Percentiles rank a stretch among this genome's conserved stretches.
Conservation (phyloP, 2,113 vertebrate species). For the Syngnathus scovelli region DNA sequence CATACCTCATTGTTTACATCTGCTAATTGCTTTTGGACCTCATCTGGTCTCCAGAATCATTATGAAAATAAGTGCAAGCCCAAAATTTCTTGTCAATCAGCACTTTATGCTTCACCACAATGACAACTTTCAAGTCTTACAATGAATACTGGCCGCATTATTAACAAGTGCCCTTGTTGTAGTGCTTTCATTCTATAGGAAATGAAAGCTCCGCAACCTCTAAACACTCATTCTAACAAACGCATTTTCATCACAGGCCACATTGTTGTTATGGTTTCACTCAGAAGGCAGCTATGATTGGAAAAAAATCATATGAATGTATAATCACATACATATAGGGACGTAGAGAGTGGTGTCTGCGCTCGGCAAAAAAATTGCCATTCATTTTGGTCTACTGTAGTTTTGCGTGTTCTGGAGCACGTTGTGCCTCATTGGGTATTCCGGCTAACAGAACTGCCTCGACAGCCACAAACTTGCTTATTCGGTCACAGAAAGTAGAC, state of each 20-base stretch:
- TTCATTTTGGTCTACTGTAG: too few species aligned
- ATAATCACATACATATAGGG: too few species aligned
- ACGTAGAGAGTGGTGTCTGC: too few species aligned
- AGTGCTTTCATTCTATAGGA: conserved; percentile 69
- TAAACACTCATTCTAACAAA: neutral
- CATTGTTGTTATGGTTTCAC: neutral
- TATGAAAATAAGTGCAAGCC: conserved; percentile 66
- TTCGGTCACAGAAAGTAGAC: too few species aligned
- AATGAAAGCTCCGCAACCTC: conserved; percentile 55
- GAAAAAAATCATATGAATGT: too few species aligned
- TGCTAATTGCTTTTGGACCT: conserved; percentile 72
- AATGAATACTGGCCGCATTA: conserved; percentile 73
- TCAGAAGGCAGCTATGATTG: too few species aligned
- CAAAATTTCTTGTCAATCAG: conserved; percentile 68
- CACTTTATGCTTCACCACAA: conserved; percentile 63
- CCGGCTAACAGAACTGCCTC: too few species aligned
- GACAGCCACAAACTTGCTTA: too few species aligned
- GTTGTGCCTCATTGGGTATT: too few species aligned
- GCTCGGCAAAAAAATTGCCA: too few species aligned
- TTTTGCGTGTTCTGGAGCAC: too few species aligned
- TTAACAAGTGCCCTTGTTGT: conserved; percentile 71
- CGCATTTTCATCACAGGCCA: neutral
- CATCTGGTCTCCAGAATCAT: conserved; percentile 70
- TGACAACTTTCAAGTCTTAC: conserved; percentile 71
- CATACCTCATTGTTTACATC: conserved; percentile 48